Conservation (phyloP, 2,797 vertebrate species). For the Esox masquinongy region DNA sequence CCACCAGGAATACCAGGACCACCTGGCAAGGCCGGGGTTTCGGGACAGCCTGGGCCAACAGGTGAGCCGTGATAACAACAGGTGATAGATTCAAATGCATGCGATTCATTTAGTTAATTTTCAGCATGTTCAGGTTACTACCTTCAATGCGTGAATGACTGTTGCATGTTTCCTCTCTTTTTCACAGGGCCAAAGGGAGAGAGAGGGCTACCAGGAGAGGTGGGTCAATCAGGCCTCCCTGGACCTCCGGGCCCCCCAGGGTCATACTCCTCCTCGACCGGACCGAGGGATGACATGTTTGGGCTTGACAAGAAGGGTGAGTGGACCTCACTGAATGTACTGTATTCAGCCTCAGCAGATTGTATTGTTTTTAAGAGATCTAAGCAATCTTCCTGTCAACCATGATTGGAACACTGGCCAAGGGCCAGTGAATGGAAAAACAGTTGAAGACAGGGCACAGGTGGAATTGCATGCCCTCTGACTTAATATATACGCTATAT, state of each 20-base stretch:
- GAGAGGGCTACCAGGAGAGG: slow-evolving; percentile 80
- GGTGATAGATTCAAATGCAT: not conserved
- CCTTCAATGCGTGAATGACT: no score
- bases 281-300: slow-evolving; percentile 82
- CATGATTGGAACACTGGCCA: slow-evolving; percentile 25
- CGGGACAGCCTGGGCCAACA: slow-evolving; percentile 73
- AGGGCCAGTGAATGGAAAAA: slow-evolving; percentile 17
- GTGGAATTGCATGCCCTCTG: slow-evolving; percentile 21
- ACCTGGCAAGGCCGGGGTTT: slow-evolving; percentile 78
- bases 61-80: slow-evolving; percentile 70
- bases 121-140: no score
- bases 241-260: slow-evolving; percentile 77
- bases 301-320: slow-evolving; percentile 82
- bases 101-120: no score
- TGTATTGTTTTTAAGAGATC: no score
- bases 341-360: no score
- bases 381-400: slow-evolving; percentile 33
- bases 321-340: slow-evolving; percentile 18
- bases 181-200: slow-evolving; percentile 83
- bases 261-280: slow-evolving; percentile 24
- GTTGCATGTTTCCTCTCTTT: not conserved
- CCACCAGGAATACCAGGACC: slow-evolving; percentile 80
- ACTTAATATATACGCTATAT: not conserved
- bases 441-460: slow-evolving; percentile 30
- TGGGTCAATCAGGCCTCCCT: slow-evolving; percentile 72